A percentile compares a stretch with the other conserved stretches of the same genome.
Conservation (phyloP, 2,797 vertebrate species). For the Phoeniculus purpureus region DNA sequence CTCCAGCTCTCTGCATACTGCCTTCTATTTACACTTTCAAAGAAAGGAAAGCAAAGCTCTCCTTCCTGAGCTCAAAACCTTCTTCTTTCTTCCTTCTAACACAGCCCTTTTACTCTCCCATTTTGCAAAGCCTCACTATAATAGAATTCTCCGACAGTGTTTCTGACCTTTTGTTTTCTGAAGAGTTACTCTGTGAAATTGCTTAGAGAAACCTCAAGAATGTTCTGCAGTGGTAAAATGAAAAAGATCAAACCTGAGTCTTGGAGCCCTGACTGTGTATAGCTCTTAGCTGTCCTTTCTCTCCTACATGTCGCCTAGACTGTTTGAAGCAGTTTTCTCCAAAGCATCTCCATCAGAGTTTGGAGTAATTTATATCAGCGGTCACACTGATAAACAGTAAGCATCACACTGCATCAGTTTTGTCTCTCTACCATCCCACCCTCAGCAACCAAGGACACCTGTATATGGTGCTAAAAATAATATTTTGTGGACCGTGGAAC, state of each 20-base stretch:
- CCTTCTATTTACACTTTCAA: neutral
- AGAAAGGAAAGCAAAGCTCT: neutral
- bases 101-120: neutral
- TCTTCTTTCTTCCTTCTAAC: neutral
- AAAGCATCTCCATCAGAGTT: neutral
- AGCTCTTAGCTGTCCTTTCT: neutral
- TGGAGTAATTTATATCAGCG: neutral
- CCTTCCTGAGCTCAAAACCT: neutral
- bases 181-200: neutral
- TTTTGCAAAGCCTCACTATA: neutral
- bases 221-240: neutral
- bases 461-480: neutral
- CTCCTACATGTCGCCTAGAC: neutral
- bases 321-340: neutral
- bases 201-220: neutral
- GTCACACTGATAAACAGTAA: neutral
- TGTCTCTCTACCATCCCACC: neutral
- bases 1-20: neutral
- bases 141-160: neutral
- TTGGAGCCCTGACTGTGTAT: neutral
- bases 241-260: neutral
- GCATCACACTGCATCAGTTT: neutral
- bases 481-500: neutral
- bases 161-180: slow-evolving; percentile 35
- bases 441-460: neutral